Conservation (phyloP, 1,140 invertebrate species). For the Antheraea pernyi region DNA sequence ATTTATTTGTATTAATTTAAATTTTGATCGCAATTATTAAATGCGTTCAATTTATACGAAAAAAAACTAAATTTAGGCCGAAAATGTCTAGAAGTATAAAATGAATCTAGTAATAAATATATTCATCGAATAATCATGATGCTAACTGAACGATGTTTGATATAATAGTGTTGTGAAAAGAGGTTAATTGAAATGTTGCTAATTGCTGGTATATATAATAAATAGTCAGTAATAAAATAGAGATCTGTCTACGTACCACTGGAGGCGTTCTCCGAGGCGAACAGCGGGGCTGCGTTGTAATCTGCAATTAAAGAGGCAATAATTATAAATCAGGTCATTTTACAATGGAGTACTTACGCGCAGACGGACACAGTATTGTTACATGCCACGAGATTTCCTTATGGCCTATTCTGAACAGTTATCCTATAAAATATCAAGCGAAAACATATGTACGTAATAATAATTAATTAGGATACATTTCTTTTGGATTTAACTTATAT, state of each 20-base stretch:
- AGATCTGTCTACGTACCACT: constrained; percentile 54
- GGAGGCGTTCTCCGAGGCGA: constrained; percentile 77
- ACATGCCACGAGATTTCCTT: not conserved
- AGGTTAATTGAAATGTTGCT: too few species aligned
- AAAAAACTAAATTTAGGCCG: too few species aligned
- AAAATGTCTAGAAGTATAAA: too few species aligned
- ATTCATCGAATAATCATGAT: too few species aligned
- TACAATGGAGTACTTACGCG: not conserved
- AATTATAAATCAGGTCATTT: not conserved
- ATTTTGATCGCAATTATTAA: too few species aligned
- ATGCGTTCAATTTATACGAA: too few species aligned
- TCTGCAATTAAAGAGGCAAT: constrained; percentile 51
- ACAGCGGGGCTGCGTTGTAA: constrained; percentile 78
- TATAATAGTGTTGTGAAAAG: too few species aligned
- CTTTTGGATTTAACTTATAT: too few species aligned
- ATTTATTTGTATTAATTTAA: too few species aligned
- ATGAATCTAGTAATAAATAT: too few species aligned
- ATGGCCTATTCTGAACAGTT: not conserved
- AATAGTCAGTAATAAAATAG: not conserved
- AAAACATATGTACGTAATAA: not conserved
- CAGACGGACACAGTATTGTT: not conserved
- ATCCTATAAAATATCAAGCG: not conserved
- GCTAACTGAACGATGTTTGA: too few species aligned
- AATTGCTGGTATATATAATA: not conserved
- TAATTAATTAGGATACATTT: not conserved